Evolutionary conservation across 1,140 invertebrate genomes (phyloP).

Genomic region (Ips typographus): DNA sequence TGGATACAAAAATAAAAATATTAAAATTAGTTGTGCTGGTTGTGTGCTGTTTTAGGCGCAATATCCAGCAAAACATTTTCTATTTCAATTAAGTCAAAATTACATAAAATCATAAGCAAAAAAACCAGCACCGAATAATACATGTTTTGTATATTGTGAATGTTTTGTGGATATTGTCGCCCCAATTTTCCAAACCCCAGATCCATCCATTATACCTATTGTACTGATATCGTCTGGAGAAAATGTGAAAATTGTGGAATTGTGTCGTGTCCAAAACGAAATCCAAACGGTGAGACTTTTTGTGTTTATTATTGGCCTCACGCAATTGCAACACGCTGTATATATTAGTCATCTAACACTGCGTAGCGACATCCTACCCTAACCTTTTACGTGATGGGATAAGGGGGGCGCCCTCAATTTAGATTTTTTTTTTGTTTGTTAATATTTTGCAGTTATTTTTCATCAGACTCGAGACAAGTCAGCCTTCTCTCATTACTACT

Average conservation of each 20-base stretch:
- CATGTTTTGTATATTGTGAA: slow-evolving; percentile 5
- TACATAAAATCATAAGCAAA: too few species aligned
- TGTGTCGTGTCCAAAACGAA: slow-evolving; percentile 32
- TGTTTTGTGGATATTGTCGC: slow-evolving; percentile 38
- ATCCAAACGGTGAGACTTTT: slow-evolving; percentile 43
- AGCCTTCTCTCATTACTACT: slow-evolving; percentile 62
- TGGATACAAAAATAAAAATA: slow-evolving; percentile 43
- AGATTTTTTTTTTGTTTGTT: slow-evolving; percentile 26
- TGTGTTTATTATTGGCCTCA: slow-evolving; percentile 15
- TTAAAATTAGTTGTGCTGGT: slow-evolving; percentile 24
- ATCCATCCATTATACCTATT: slow-evolving; percentile 4
- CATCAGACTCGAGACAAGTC: slow-evolving; percentile 50
- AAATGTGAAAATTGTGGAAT: slow-evolving; percentile 27
- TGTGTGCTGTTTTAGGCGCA: slow-evolving; percentile 36
- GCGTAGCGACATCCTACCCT: slow-evolving; percentile 43
- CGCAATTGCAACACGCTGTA: not conserved
- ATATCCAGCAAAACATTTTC: slow-evolving; percentile 37
- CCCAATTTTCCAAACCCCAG: not conserved
- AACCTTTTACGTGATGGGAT: slow-evolving; percentile 60
- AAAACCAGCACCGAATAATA: too few species aligned
- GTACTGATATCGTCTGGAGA: not conserved
- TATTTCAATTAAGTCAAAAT: not conserved
- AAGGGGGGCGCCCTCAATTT: slow-evolving; percentile 60
- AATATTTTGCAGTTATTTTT: slow-evolving; percentile 10
- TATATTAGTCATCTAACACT: slow-evolving; percentile 33